Percentiles rank a stretch among this genome's conserved stretches.
phyloP scores from a whole-genome alignment of 2,888 invertebrate genomes.

The Taphrorychus bicolor region DNA sequence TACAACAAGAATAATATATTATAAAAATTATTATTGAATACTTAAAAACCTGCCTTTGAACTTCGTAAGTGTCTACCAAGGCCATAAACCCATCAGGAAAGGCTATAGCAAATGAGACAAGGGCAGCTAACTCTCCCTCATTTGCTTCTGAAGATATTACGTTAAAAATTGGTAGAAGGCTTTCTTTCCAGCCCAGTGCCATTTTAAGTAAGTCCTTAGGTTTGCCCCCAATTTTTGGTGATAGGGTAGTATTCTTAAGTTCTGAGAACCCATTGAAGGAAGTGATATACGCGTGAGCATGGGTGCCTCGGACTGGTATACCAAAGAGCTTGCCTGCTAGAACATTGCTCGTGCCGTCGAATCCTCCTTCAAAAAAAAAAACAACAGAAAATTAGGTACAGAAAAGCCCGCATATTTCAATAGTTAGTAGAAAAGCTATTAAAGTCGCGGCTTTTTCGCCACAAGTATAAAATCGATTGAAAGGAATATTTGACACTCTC shows the following conservation, averaged over 20 bases:
- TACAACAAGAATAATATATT: constrained; percentile 57
- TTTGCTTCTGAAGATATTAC: constrained; percentile 87
- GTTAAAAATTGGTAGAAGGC: constrained; percentile 74
- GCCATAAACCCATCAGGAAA: constrained; percentile 96
- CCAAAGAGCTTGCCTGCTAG: constrained; percentile 96
- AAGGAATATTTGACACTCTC: constrained; percentile 46
- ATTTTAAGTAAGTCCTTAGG: constrained; percentile 71
- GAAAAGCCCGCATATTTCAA: constrained; percentile 12
- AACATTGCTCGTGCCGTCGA: constrained; percentile 98
- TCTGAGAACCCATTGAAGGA: constrained; percentile 79
- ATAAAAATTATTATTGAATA: not conserved
- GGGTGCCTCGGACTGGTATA: constrained; percentile 97
- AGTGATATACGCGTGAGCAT: constrained; percentile 97
- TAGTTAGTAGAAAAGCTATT: constrained; percentile 30
- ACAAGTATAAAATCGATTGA: constrained; percentile 48
- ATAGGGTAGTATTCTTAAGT: constrained; percentile 65
- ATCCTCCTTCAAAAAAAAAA: too few species aligned
- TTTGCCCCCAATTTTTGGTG: constrained; percentile 59
- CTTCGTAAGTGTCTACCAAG: constrained; percentile 98
- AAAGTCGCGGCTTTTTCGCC: constrained; percentile 29
- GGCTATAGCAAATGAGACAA: constrained; percentile 92
- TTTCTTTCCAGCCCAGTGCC: constrained; percentile 73
- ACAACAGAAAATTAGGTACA: constrained; percentile 53
- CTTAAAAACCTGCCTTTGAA: constrained; percentile 96
- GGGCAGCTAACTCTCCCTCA: constrained; percentile 94